Base-by-base conservation (phyloP, 2,888 invertebrate species). In the Pyrochroa serraticornis region DNA sequence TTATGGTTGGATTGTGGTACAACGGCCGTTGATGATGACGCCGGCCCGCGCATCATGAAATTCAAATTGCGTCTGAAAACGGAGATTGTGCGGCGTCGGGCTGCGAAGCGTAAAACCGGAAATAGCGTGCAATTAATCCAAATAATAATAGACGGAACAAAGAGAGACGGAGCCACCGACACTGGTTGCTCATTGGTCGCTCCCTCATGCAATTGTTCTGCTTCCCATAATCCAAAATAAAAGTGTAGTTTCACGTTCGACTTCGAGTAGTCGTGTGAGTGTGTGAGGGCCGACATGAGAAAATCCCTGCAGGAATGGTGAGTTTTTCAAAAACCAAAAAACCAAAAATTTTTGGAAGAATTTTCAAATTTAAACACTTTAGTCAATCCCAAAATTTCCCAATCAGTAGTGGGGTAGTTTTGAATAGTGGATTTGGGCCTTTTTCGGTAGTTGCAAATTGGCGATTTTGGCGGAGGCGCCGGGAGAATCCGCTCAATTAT, bases 51-150 rank as follows among this genome's bases (percentile, higher is more conserved):
- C 41, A 14, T 41, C 49, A 50, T 43, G 50, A 50, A 50, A 50
- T 46, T 46, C 53, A 53, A 53, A 53, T 53, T 53, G 39, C 39
- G 46, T 46, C 44, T 37, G 52, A 52, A 46, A 39, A 53, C 47
- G 54, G 48, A 54, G 54, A 54, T 54, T 49, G 43, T 43, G 47
- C 22, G 22, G 22, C 22, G 37, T 49, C 30, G 30, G n/a, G 33
- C 36, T 33, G 49, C 66, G 60, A 64, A 71, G 68, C 71, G 68
- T 72, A 64, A 72, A 69, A 70, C 66, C 72, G 74, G 73, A 74
- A 72, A 67, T 64, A 58, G 67, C 66, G 62, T 73, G 71, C 71
- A 74, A 74, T 74, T 74, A 74, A 72, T 71, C 66, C 65, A 67
- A 71, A 74, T 72, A 65, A 65, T 65, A 73, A 73, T 73, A 70